Evolutionary conservation across 1,140 invertebrate genomes (phyloP).

Genomic region (Ceratosolen solmsi): DNA sequence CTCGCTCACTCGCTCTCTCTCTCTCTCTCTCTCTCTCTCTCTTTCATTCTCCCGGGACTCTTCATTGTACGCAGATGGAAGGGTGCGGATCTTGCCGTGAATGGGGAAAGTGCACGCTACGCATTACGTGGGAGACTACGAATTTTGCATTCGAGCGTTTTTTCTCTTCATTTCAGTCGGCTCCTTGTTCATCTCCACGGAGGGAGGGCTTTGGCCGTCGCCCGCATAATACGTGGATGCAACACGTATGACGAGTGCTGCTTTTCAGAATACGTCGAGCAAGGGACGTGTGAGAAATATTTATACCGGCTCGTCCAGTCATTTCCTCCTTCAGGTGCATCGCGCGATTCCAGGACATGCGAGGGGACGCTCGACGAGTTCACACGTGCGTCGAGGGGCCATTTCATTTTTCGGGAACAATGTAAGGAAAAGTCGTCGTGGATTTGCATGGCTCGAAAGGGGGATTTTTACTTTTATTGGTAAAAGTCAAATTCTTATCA

Average conservation of each 20-base stretch:
- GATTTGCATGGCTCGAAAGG: background rate
- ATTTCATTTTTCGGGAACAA: background rate
- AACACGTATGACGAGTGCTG: slow-evolving; percentile 22
- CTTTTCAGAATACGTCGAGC: background rate
- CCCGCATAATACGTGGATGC: background rate
- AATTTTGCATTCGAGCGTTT: slow-evolving; percentile 57
- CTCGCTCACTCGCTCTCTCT: slow-evolving; percentile 5
- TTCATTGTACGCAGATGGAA: background rate
- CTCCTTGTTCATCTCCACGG: slow-evolving; percentile 37
- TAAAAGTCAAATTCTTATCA: background rate
- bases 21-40: background rate
- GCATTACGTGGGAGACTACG: slow-evolving; percentile 45
- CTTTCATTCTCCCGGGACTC: background rate
- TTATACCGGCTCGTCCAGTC: slow-evolving; percentile 27
- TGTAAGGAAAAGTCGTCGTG: background rate
- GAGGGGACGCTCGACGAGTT: background rate
- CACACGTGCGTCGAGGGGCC: background rate
- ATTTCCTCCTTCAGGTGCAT: slow-evolving; percentile 44
- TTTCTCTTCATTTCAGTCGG: slow-evolving; percentile 46
- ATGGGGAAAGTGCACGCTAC: slow-evolving; percentile 40
- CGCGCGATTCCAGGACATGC: background rate
- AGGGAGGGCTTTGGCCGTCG: background rate
- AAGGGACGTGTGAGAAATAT: slow-evolving; percentile 43
- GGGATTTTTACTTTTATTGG: background rate
- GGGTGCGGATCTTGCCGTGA: slow-evolving; percentile 23